phyloP scores from a whole-genome alignment of 1,140 invertebrate genomes.

The Wasmannia auropunctata region DNA sequence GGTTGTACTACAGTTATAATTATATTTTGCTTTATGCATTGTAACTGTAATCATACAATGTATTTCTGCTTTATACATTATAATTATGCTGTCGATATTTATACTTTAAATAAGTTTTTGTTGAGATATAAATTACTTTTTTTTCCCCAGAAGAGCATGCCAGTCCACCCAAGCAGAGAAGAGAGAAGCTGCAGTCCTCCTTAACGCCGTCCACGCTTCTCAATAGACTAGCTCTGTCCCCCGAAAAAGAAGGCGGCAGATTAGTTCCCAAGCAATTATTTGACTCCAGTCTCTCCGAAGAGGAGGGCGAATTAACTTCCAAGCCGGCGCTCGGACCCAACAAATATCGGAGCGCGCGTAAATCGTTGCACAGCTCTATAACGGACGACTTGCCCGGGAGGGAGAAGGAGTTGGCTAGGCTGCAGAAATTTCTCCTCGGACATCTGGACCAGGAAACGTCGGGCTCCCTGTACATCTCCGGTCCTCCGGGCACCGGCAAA shows the following conservation, averaged over 20 bases:
- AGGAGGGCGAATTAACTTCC: constrained; percentile 63
- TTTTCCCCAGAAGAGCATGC: constrained; percentile 30
- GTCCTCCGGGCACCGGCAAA: constrained; percentile 98
- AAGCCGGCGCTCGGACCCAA: constrained; percentile 76
- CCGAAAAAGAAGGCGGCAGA: constrained; percentile 59
- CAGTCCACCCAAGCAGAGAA: constrained; percentile 77
- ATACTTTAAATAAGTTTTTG: neutral
- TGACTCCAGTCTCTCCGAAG: constrained; percentile 33
- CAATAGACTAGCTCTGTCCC: constrained; percentile 69
- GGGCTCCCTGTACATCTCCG: constrained; percentile 96
- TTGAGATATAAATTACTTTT: neutral
- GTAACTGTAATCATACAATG: no score
- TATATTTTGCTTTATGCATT: no score
- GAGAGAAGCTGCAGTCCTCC: constrained; percentile 52
- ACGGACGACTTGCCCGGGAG: constrained; percentile 91
- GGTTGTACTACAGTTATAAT: no score
- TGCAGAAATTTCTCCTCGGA: constrained; percentile 89
- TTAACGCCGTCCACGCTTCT: constrained; percentile 75
- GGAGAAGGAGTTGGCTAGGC: constrained; percentile 90
- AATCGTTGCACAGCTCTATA: constrained; percentile 90
- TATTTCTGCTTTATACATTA: neutral
- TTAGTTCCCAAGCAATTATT: constrained; percentile 77
- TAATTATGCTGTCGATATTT: neutral
- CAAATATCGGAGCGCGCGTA: constrained; percentile 86
- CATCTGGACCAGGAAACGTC: constrained; percentile 89